phyloP scores from a whole-genome alignment of 1,140 invertebrate genomes.

The Procambarus virginalis region DNA sequence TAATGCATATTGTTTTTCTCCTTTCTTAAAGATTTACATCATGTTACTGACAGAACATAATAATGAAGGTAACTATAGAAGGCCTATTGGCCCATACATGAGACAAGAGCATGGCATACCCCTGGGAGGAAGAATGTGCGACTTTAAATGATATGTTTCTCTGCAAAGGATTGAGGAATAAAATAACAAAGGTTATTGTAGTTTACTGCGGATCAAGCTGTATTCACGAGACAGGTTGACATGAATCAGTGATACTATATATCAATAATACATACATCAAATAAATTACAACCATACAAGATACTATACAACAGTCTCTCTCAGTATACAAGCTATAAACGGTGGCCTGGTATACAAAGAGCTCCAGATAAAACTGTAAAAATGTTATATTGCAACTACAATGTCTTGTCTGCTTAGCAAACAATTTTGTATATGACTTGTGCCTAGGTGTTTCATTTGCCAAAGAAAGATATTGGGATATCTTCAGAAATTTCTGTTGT shows the following conservation, averaged over 20 bases:
- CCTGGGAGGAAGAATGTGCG: too few relatives aligned
- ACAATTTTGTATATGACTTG: slow-evolving; percentile 24
- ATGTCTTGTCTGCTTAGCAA: slow-evolving; percentile 54
- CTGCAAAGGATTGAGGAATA: background rate
- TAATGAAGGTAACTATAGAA: too few relatives aligned
- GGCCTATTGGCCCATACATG: too few relatives aligned
- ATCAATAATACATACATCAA: slow-evolving; percentile 55
- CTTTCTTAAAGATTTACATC: too few relatives aligned
- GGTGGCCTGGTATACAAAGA: slow-evolving; percentile 26
- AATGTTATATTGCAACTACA: slow-evolving; percentile 7
- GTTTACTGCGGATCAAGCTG: slow-evolving; percentile 48
- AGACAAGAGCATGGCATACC: too few relatives aligned
- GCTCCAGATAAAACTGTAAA: slow-evolving; percentile 9
- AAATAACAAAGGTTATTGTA: slow-evolving; percentile 13
- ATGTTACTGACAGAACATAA: too few relatives aligned
- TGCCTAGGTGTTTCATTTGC: slow-evolving; percentile 46
- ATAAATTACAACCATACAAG: slow-evolving; percentile 62
- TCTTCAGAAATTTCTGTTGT: background rate
- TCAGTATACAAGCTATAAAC: slow-evolving; percentile 47
- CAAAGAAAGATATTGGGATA: slow-evolving; percentile 1
- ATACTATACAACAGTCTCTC: slow-evolving; percentile 44
- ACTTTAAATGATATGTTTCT: background rate
- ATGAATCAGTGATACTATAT: slow-evolving; percentile 45
- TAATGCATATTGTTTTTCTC: too few relatives aligned
- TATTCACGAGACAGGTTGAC: slow-evolving; percentile 53